Evolutionary conservation across 2,888 invertebrate genomes (phyloP).

Genomic region (Hybos culiciformis): DNA sequence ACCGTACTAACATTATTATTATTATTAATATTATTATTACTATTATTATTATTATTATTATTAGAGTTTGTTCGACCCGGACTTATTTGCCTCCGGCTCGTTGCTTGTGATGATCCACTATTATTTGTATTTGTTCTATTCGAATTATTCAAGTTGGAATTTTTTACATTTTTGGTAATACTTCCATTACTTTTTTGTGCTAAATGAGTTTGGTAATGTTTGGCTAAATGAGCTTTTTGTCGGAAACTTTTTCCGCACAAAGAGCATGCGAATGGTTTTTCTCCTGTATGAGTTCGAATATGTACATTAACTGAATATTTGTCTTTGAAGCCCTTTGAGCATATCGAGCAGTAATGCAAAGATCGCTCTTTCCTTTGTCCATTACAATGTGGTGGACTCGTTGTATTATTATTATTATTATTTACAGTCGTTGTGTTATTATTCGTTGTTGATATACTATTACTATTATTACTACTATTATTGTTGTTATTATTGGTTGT

Average conservation of each 20-base stretch:
- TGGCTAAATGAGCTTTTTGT: constrained; percentile 83
- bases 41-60: too few species aligned
- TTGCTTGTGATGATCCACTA: too few species aligned
- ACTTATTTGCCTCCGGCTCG: too few species aligned
- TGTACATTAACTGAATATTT: constrained; percentile 97
- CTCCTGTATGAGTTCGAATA: constrained; percentile 93
- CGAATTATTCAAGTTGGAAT: constrained; percentile 32
- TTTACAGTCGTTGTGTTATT: constrained; percentile 20
- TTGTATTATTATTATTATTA: constrained; percentile 27
- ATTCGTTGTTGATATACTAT: constrained; percentile 21
- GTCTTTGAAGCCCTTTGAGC: constrained; percentile 86
- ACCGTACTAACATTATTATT: too few species aligned
- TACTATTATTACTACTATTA: constrained; percentile 24
- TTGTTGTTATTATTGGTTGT: constrained; percentile 24
- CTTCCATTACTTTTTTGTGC: constrained; percentile 64
- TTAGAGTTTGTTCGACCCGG: too few species aligned
- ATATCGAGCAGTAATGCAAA: constrained; percentile 83
- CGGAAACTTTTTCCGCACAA: constrained; percentile 88
- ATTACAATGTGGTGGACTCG: constrained; percentile 39
- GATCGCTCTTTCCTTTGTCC: constrained; percentile 75
- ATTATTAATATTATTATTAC: too few species aligned
- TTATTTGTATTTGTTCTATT: constrained; percentile 10
- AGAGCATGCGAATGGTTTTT: constrained; percentile 92
- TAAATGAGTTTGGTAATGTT: constrained; percentile 86
- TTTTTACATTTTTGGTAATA: constrained; percentile 37